Base-by-base conservation (phyloP, 2,888 invertebrate species). In the Thumatha senex region DNA sequence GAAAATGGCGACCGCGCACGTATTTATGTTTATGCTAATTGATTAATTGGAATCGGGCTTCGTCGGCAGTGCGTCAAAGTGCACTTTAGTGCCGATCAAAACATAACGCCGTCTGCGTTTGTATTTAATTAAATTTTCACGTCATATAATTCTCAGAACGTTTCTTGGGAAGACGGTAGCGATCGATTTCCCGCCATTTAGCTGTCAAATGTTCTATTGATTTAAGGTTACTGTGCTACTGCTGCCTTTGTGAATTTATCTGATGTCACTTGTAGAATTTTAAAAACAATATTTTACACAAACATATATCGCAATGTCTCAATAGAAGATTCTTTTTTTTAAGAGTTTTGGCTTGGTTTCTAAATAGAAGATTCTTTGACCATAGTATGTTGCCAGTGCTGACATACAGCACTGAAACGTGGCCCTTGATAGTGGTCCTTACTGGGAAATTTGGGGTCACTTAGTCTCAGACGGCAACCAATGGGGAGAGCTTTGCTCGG, bases 31-130 rank as follows among this genome's bases (percentile, higher is more conserved):
- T 73, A 74, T 74, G 75, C 51, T 70, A 74, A 74, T 74, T 62
- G 60, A 67, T 68, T 74, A 73, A 74, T 74, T 74, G 74, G 72
- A 74, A 74, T 60, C 63, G 67, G 50, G 55, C n/a, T n/a, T n/a
- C 57, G 58, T 52, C 55, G 72, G 57, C 73, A 72, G 70, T 57
- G 58, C 61, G 55, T 61, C 74, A 72, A 73, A 72, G 73, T 66
- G 60, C 62, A 67, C 54, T 59, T 63, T 49, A 57, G 54, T 56
- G 61, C 48, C 62, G 58, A 60, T 60, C 56, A 68, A 68, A n/a
- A 68, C 61, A 60, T 58, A 58, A 65, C 58, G 53, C 51, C 11
- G 29, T 42, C 40, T 43, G 33, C n/a, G n/a, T n/a, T n/a, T n/a
- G n/a, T 50, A 56, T 62, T 61, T 48, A 58, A 68, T 68, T 64